Conservation (phyloP, 2,888 invertebrate species). For the Acleris emargana region DNA sequence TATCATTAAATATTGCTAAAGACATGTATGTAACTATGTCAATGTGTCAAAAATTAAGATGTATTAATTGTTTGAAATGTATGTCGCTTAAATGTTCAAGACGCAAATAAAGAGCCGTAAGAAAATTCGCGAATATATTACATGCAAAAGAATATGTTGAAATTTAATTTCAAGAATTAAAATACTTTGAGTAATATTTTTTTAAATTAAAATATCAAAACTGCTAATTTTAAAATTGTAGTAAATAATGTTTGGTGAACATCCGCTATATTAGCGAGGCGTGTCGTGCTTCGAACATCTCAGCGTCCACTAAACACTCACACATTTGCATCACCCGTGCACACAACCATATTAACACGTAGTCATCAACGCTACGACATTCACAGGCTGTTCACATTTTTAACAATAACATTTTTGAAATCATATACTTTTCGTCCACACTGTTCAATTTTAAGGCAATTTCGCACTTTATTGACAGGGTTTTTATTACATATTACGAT, state of each 20-base stretch:
- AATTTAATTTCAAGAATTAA: conserved; percentile 28
- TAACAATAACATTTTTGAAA: conserved; percentile 12
- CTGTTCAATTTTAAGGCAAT: conserved; percentile 17
- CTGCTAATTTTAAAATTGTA: not conserved
- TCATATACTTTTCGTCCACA: conserved; percentile 8
- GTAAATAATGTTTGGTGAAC: conserved; percentile 15
- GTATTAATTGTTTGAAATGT: not conserved
- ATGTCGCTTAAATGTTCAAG: conserved; percentile 41
- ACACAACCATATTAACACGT: conserved; percentile 31
- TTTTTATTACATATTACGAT: conserved; percentile 19
- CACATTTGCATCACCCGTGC: conserved; percentile 29
- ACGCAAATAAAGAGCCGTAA: conserved; percentile 32
- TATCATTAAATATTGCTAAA: too few relatives aligned
- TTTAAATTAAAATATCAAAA: conserved; percentile 18
- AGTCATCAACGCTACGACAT: conserved; percentile 6
- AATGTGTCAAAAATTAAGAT: conserved; percentile 1
- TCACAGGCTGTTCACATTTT: conserved; percentile 27
- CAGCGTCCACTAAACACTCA: conserved; percentile 25
- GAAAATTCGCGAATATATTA: conserved; percentile 51
- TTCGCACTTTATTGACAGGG: conserved; percentile 24
- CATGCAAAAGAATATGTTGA: conserved; percentile 45
- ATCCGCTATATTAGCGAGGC: conserved; percentile 16
- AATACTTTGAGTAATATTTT: conserved; percentile 11
- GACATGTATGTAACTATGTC: conserved; percentile 7
- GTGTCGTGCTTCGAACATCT: conserved; percentile 23